Base-by-base conservation (phyloP, 2,113 vertebrate genomes). In the Columba janthina region DNA sequence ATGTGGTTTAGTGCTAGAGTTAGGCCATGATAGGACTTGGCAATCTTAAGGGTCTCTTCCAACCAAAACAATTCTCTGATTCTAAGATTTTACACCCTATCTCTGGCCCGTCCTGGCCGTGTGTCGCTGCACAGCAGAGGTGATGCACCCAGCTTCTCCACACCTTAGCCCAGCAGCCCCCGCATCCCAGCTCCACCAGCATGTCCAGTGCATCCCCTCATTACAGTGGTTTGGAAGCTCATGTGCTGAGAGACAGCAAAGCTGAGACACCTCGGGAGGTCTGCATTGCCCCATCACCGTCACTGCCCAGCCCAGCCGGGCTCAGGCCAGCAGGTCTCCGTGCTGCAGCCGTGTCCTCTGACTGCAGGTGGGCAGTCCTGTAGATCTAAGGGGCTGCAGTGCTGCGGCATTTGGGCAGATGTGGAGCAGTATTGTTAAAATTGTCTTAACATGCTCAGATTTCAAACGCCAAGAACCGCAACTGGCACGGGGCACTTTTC, bases 191-290 rank as follows among this genome's bases (percentile, higher is more conserved):
- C 7, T 21, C 51, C 66, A 51, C 42, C 57, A 67, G 66, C 53
- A 51, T 1, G 57, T 79, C 32, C 54, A n/a, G 66, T 3, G 48
- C 75, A 72, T 21, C 6, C 32, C 15, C 13, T 1, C 21, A 29
- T 12, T 0, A 0, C 51, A 51, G 57, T 7, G 36, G 20, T 0
- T 0, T 3, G 48, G 61, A n/a, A 51, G 48, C 22, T 78, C 14
- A 0, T 3, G 31, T 26, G 64, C 84, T 77, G 60, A 31, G 29
- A 13, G 56, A 25, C 65, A 67, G 34, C 73, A 22, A 50, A 78
- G 65, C 88, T 65, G 77, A 53, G 48, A 46, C 58, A 14, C 34
- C 28, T 67, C 4, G 5, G 17, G 28, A 42, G 21, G 7, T 36
- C 57, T 66, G 61, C 1, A 2, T 2, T 26, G 56, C 29, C 42